Evolutionary conservation across 2,888 invertebrate genomes (phyloP).

Genomic region (Atethmia centrago): DNA sequence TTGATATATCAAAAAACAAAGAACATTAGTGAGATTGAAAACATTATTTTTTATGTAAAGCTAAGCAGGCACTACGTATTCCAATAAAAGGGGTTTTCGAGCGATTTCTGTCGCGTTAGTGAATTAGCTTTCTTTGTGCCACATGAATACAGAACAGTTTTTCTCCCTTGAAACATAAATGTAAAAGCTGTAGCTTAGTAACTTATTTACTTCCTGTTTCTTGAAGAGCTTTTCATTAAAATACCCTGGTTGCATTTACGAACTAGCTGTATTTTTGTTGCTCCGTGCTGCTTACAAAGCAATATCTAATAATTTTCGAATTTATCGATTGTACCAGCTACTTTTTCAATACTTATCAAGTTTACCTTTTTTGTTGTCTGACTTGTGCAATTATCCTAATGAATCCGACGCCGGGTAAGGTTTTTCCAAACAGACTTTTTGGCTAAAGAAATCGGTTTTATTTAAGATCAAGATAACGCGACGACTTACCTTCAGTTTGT

Average conservation of each 20-base stretch:
- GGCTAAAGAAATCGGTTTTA: constrained; percentile 69
- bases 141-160: constrained; percentile 56
- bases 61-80: constrained; percentile 53
- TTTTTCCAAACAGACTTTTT: constrained; percentile 62
- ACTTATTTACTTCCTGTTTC: constrained; percentile 39
- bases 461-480: constrained; percentile 72
- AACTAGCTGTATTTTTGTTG: constrained; percentile 34
- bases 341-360: constrained; percentile 35
- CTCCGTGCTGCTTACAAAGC: constrained; percentile 22
- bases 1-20: constrained; percentile 6
- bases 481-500: constrained; percentile 73
- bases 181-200: constrained; percentile 20
- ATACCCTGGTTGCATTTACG: constrained; percentile 43
- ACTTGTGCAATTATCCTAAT: constrained; percentile 71
- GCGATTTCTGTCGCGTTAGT: constrained; percentile 60
- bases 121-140: constrained; percentile 60
- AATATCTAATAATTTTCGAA: constrained; percentile 38
- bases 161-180: constrained; percentile 46
- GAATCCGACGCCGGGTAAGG: constrained; percentile 67
- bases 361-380: constrained; percentile 50
- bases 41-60: constrained; percentile 55
- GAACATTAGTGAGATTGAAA: constrained; percentile 37
- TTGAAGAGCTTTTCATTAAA: constrained; percentile 43
- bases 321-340: constrained; percentile 21
- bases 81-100: constrained; percentile 54